Evolutionary conservation across 53 echinoderm and acorn worm species (phyloP), one percentile per base, ranked within the genome.

Genomic region (Zoroaster sp.): DNA sequence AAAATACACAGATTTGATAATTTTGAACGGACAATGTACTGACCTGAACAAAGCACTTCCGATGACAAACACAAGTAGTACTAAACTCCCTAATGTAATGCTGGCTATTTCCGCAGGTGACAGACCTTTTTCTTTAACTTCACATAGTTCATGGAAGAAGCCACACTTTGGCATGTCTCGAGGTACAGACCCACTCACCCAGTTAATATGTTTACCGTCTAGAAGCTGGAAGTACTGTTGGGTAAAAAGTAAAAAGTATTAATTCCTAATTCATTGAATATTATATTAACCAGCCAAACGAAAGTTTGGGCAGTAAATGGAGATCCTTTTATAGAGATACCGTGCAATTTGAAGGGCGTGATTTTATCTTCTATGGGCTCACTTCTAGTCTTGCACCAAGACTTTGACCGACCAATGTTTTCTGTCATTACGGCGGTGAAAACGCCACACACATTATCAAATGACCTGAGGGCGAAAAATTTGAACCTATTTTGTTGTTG

Each of bases 111-210:
- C 33, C 3, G 11, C 66, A 52, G 87, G 65, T 32, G 34, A 2
- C 11, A 87, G 12, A 0, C 5, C 5, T 31, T 30, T 11, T 7
- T 63, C 53, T 0, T 23, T 13, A 2, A 28, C 25, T 3, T 39
- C 70, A 65, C 99, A 99, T 4, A 69, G 33, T 70, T 96, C 88
- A 13, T 94, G 93, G 31, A 81, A 46, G 52, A 94, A 99, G 21
- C 99, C 99, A 78, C 99, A 99, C 7, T 34, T 40, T 0, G 99
- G 99, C 73, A 59, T 90, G 73, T 96, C 99, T 3, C 88, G 43
- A 0, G 99, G 99, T 2, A 79, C 75, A 3, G 12, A 4, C 7
- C 94, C 96, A 37, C 91, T 87, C 36, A 96, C 89, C 99, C 99
- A 99, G 0, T 69, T 65, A 8, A 99, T 99, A 11, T 15, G 28